phyloP scores from a whole-genome alignment of 2,113 vertebrate species.

The Neogale vison region DNA sequence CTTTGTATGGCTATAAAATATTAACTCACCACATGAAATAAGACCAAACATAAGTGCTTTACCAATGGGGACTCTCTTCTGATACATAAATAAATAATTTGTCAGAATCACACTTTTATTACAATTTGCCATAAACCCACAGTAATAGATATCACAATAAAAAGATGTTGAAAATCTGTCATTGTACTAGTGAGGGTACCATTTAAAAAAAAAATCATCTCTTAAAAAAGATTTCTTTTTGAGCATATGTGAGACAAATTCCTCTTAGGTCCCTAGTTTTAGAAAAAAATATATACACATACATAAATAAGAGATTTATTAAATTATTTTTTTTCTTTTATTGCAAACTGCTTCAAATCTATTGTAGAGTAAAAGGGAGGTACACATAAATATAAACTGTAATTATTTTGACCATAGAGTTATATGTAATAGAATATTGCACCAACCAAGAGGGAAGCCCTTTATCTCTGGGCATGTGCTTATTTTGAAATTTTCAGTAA shows the following conservation, averaged over 20 bases:
- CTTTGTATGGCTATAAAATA: constrained; percentile 30
- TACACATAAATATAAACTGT: background rate
- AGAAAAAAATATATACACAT: background rate
- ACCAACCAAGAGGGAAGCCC: background rate
- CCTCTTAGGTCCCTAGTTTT: background rate
- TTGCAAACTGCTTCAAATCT: background rate
- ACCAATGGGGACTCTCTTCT: background rate
- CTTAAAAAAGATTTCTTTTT: background rate
- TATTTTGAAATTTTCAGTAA: background rate
- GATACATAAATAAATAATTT: constrained; percentile 22
- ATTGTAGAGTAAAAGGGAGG: background rate
- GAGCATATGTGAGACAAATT: background rate
- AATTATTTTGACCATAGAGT: background rate
- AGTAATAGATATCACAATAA: background rate
- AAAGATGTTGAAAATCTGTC: background rate
- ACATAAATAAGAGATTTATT: background rate
- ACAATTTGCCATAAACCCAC: background rate
- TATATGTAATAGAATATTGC: background rate
- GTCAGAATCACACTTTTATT: background rate
- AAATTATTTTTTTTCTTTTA: background rate
- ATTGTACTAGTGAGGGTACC: background rate
- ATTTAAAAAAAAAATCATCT: background rate
- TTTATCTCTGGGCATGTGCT: background rate
- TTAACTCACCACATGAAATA: constrained; percentile 8
- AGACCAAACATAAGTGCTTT: background rate